A percentile compares a stretch with the other conserved stretches of the same genome.
These are phyloP conservation scores for Thecocarcelia acutangulata DNA, from an alignment of 2,888 invertebrate species.

Conservation along the genomic window DNA sequence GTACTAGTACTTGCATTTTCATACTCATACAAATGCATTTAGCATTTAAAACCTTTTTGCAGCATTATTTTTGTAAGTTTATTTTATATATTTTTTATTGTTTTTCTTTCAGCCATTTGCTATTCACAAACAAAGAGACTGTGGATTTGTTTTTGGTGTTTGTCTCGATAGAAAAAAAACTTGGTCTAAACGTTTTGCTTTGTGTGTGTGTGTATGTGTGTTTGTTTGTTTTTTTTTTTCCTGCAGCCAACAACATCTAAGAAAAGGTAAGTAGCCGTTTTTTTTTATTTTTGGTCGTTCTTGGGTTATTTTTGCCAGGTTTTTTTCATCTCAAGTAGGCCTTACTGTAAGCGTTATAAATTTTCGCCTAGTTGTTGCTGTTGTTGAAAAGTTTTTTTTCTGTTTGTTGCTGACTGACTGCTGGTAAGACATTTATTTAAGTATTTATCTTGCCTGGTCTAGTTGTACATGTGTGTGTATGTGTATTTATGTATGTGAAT, in stretches of 20 bases:
- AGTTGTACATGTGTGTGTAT: neutral
- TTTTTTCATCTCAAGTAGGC: conserved; percentile 54
- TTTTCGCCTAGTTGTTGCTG: conserved; percentile 65
- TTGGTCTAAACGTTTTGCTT: conserved; percentile 28
- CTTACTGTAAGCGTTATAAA: conserved; percentile 69
- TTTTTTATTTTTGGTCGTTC: conserved; percentile 29
- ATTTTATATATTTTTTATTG: conserved; percentile 26
- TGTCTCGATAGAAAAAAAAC: conserved; percentile 42
- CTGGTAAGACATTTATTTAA: conserved; percentile 37
- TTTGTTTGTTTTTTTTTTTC: neutral
- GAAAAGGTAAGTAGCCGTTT: conserved; percentile 36
- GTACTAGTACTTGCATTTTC: conserved; percentile 31
- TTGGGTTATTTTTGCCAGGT: conserved; percentile 27
- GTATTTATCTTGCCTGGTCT: conserved; percentile 28
- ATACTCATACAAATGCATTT: conserved; percentile 41
- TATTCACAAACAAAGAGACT: conserved; percentile 9
- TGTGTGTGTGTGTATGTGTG: too few relatives aligned
- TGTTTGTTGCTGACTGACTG: conserved; percentile 18
- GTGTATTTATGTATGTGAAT: conserved; percentile 32
- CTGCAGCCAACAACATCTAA: conserved; percentile 25
- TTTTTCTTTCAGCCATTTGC: conserved; percentile 45
- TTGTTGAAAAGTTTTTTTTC: conserved; percentile 2
- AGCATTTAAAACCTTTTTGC: conserved; percentile 49
- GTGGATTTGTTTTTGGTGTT: conserved; percentile 22
- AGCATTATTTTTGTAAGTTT: conserved; percentile 32